Percentiles rank a stretch among this genome's conserved stretches.
These are phyloP conservation scores for Cylindroiulus punctatus DNA, from an alignment of 2,888 invertebrate genomes.

Conservation along the genomic window DNA sequence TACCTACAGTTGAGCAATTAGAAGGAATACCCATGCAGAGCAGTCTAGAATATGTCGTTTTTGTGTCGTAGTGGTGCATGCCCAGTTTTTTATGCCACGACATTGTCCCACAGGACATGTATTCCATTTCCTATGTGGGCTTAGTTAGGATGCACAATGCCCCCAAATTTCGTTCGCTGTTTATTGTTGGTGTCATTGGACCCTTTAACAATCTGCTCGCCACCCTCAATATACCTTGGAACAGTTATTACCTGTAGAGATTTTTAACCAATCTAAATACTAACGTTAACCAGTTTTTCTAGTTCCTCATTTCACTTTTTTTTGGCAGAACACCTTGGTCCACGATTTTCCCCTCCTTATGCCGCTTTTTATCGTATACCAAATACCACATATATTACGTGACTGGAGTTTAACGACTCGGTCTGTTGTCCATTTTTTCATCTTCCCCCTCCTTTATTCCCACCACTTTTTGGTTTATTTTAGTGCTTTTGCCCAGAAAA, in stretches of 20 bases:
- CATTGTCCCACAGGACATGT: background rate
- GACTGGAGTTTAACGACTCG: slow-evolving; percentile 38
- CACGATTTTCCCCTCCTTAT: slow-evolving; percentile 16
- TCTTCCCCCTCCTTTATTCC: background rate
- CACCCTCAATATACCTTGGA: slow-evolving; percentile 34
- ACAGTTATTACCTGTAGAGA: slow-evolving; percentile 34
- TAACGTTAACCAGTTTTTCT: slow-evolving; percentile 42
- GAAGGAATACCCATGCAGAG: background rate
- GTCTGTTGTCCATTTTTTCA: slow-evolving; percentile 23
- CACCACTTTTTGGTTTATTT: slow-evolving; percentile 1
- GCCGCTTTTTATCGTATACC: background rate
- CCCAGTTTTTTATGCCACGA: background rate
- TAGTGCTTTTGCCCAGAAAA: slow-evolving; percentile 34
- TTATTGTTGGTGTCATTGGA: slow-evolving; percentile 36
- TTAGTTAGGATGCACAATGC: slow-evolving; percentile 17
- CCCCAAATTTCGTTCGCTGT: background rate
- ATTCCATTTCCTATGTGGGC: slow-evolving; percentile 42
- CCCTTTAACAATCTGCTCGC: slow-evolving; percentile 33
- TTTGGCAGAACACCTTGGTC: background rate
- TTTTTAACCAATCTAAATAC: slow-evolving; percentile 34
- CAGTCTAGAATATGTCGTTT: background rate
- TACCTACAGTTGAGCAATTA: background rate
- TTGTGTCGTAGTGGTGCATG: background rate
- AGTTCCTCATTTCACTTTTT: slow-evolving; percentile 38
- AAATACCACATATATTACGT: slow-evolving; percentile 34